Conservation (phyloP, 2,113 vertebrate species). For the Haplochromis vanheusdeni region DNA sequence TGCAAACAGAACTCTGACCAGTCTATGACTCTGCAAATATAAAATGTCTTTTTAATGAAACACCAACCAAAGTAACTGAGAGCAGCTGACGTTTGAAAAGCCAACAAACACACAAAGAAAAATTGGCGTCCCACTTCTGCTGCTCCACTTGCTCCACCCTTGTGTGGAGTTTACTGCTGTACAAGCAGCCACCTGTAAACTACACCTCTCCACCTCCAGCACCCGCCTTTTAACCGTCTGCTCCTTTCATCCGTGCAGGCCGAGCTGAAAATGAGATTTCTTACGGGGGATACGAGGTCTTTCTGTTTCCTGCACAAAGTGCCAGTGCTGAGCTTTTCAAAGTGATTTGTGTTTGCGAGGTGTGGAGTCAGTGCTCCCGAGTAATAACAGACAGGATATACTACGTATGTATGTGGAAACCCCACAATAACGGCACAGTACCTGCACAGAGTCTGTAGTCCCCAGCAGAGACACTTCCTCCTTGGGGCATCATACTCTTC, state of each 20-base stretch:
- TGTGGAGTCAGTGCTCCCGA: not conserved
- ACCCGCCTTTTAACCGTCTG: not conserved
- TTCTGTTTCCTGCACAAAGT: constrained; percentile 3
- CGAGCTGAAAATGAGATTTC: not conserved
- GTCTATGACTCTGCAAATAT: not conserved
- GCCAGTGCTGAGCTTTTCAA: not conserved
- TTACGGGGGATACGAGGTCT: not conserved
- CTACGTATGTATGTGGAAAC: not conserved
- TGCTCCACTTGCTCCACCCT: not conserved
- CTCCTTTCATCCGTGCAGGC: constrained; percentile 3
- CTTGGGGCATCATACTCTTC: constrained; percentile 88
- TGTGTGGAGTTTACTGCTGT: not conserved
- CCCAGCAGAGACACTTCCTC: constrained; percentile 38
- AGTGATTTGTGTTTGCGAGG: not conserved
- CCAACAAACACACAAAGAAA: not conserved
- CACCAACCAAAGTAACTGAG: not conserved
- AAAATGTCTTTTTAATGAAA: not conserved
- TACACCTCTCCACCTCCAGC: not conserved
- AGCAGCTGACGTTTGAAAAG: not conserved
- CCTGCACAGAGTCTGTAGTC: constrained; percentile 51
- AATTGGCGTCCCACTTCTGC: not conserved
- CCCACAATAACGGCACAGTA: not conserved
- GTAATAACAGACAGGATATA: not conserved
- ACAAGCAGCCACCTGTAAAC: constrained; percentile 42
- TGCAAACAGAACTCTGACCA: not conserved